phyloP scores from a whole-genome alignment of 2,113 vertebrate species.

The Seriola aureovittata region DNA sequence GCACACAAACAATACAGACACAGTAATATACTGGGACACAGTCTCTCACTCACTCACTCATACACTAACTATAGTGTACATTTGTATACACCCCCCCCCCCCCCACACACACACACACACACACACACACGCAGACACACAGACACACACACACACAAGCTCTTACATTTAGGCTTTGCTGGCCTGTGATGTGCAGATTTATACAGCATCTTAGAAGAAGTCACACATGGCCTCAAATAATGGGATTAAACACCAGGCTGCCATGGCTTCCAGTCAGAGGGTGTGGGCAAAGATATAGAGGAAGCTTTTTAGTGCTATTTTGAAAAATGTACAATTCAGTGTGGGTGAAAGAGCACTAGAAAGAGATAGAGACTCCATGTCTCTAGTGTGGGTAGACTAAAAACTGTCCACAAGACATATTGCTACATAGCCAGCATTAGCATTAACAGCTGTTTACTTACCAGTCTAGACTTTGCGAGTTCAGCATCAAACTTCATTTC shows the following conservation, averaged over 20 bases:
- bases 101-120: too few relatives aligned
- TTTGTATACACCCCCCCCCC: too few relatives aligned
- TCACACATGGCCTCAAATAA: constrained; percentile 62
- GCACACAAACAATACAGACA: constrained; percentile 11
- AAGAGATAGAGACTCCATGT: constrained; percentile 11
- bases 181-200: not conserved
- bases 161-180: constrained; percentile 33
- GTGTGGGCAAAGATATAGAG: constrained; percentile 38
- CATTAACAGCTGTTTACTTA: too few relatives aligned
- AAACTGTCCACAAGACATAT: not conserved
- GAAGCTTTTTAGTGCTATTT: constrained; percentile 48
- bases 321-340: constrained; percentile 17
- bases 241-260: constrained; percentile 57
- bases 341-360: constrained; percentile 3
- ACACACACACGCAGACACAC: not conserved
- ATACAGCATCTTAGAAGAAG: constrained; percentile 43
- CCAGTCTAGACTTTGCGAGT: too few relatives aligned
- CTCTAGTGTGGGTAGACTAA: not conserved
- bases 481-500: too few relatives aligned
- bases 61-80: not conserved
- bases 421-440: too few relatives aligned
- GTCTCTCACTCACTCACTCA: constrained; percentile 13
- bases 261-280: constrained; percentile 47
- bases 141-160: not conserved
- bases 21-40: constrained; percentile 5